phyloP scores from a whole-genome alignment of 1,140 invertebrate genomes.

The Dryas iulia region DNA sequence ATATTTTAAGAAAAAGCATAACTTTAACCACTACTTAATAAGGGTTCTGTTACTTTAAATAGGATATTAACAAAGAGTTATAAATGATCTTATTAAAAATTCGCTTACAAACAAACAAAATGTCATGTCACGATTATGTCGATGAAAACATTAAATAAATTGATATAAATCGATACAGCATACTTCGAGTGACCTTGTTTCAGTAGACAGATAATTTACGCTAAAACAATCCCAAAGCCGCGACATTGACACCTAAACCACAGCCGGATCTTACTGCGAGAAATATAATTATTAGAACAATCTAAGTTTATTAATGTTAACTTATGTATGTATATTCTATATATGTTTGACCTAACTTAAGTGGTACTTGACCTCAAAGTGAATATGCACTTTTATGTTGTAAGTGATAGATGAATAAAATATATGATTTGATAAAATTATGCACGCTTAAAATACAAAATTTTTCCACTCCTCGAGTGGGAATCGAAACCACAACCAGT shows the following conservation, averaged over 20 bases:
- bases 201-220: constrained; percentile 1
- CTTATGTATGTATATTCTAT: background rate
- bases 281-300: constrained; percentile 23
- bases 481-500: no score
- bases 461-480: no score
- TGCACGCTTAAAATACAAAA: no score
- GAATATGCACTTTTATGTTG: no score
- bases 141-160: background rate
- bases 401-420: no score
- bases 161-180: background rate
- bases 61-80: no score
- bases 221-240: constrained; percentile 37
- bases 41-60: no score
- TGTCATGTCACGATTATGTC: background rate
- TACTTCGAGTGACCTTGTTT: background rate
- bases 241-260: constrained; percentile 67
- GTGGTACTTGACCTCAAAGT: background rate
- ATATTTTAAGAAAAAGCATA: no score
- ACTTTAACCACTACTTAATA: no score
- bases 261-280: constrained; percentile 56
- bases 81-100: no score
- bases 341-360: constrained; percentile 2
- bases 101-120: background rate
- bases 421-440: no score
- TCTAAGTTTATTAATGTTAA: background rate